These are phyloP conservation scores for Protosalanx chinensis DNA, from an alignment of 2,797 vertebrate species.

Conservation along the genomic window DNA sequence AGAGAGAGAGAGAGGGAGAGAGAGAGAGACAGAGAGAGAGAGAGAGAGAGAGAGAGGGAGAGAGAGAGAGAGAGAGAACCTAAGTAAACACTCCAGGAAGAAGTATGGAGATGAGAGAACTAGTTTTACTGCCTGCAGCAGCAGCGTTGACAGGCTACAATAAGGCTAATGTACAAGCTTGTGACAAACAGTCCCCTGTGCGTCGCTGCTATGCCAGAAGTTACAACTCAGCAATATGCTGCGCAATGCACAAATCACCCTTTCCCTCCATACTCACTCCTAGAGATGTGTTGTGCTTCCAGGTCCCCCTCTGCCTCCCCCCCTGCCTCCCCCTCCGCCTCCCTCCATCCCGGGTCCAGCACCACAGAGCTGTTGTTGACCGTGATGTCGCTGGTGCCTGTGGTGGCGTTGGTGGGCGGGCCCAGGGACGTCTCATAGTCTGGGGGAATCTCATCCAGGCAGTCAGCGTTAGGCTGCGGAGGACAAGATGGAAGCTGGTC, in stretches of 20 bases:
- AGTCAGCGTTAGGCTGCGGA: constrained; percentile 85
- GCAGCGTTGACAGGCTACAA: constrained; percentile 1
- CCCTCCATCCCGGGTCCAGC: constrained; percentile 71
- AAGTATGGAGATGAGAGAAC: background rate
- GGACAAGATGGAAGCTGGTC: constrained; percentile 16
- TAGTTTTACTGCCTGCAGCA: background rate
- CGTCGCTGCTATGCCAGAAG: background rate
- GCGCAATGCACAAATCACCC: constrained; percentile 10
- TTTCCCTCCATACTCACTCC: constrained; percentile 77
- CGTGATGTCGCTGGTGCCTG: constrained; percentile 85
- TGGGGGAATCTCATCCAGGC: constrained; percentile 84
- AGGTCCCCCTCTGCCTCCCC: constrained; percentile 43
- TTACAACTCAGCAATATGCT: background rate
- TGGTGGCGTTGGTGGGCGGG: constrained; percentile 83
- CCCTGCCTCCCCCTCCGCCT: constrained; percentile 69
- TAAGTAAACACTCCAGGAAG: background rate
- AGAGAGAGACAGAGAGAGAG: too few species aligned
- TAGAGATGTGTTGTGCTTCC: constrained; percentile 77
- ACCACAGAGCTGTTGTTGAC: constrained; percentile 89
- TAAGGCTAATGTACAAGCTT: background rate
- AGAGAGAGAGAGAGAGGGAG: background rate
- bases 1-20: too few species aligned
- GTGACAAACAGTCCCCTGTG: constrained; percentile 8
- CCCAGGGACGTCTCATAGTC: constrained; percentile 87
- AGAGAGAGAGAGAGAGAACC: background rate